Evolutionary conservation across 2,113 vertebrate species (phyloP).

Genomic region (Lycocorax pyrrhopterus): DNA sequence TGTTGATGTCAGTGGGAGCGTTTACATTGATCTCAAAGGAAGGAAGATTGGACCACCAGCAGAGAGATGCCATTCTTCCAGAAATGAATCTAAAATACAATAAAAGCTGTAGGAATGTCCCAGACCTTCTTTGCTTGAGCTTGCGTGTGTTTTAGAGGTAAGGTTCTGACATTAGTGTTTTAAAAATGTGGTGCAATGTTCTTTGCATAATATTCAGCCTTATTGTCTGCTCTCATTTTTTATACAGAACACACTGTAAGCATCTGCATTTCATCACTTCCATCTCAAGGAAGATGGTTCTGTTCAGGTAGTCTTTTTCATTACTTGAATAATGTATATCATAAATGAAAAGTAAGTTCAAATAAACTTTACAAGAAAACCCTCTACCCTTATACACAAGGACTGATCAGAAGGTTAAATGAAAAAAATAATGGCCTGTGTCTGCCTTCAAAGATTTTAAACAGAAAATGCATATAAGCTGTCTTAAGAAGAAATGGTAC

Average conservation of each 20-base stretch:
- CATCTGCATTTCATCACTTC: slow-evolving; percentile 29
- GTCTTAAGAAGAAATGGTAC: not conserved
- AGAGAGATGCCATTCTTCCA: not conserved
- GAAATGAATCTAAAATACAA: not conserved
- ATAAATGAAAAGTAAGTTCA: not conserved
- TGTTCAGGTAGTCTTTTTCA: not conserved
- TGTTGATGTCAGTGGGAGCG: not conserved
- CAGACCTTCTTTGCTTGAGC: not conserved
- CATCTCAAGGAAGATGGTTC: not conserved
- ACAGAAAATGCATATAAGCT: not conserved
- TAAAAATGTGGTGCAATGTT: not conserved
- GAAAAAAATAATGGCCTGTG: not conserved
- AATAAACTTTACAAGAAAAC: not conserved
- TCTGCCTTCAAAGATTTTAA: not conserved
- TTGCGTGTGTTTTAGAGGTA: not conserved
- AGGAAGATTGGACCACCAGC: not conserved
- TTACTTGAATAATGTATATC: slow-evolving; percentile 36
- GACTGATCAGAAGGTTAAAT: not conserved
- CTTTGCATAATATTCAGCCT: not conserved
- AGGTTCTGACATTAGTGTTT: not conserved
- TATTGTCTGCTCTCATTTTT: slow-evolving; percentile 14
- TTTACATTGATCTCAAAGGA: not conserved
- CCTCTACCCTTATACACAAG: not conserved
- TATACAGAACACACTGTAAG: not conserved
- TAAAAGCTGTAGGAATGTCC: not conserved